These are phyloP conservation scores for Maconellicoccus hirsutus DNA, from an alignment of 1,140 invertebrate genomes.

Conservation along the genomic window DNA sequence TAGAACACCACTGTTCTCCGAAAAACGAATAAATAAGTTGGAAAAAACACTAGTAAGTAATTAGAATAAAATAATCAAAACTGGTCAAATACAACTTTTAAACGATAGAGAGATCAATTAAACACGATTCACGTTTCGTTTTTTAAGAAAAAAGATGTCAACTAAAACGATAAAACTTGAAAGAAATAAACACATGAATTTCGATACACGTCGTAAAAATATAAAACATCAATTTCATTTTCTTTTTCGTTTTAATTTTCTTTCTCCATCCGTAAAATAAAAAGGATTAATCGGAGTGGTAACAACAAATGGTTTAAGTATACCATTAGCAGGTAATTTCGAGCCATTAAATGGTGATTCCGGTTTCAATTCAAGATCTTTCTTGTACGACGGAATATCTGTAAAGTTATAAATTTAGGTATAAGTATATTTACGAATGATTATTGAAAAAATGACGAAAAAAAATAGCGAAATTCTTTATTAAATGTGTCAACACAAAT, in stretches of 20 bases:
- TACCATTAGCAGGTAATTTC: slow-evolving; percentile 17
- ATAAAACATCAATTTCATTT: too few species aligned
- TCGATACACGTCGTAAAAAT: too few species aligned
- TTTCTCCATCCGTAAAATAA: slow-evolving; percentile 12
- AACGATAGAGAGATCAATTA: too few species aligned
- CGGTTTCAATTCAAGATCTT: slow-evolving; percentile 9
- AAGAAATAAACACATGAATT: too few species aligned
- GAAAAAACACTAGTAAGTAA: too few species aligned
- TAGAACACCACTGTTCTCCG: too few species aligned
- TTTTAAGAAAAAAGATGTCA: too few species aligned
- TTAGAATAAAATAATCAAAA: too few species aligned
- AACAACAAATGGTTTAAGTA: slow-evolving; percentile 24
- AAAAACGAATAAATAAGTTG: too few species aligned
- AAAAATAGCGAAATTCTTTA: background rate
- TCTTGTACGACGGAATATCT: slow-evolving; percentile 22
- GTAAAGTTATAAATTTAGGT: background rate
- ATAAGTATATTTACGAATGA: background rate
- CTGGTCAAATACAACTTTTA: too few species aligned
- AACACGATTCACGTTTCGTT: too few species aligned
- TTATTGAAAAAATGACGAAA: background rate
- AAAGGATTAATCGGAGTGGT: slow-evolving; percentile 24
- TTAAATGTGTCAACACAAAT: background rate
- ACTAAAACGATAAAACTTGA: too few species aligned
- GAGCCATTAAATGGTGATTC: slow-evolving; percentile 18
- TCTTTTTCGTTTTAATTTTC: slow-evolving; percentile 11